Evolutionary conservation across 2,888 invertebrate genomes (phyloP).

Genomic region (Pollenia angustigena): DNA sequence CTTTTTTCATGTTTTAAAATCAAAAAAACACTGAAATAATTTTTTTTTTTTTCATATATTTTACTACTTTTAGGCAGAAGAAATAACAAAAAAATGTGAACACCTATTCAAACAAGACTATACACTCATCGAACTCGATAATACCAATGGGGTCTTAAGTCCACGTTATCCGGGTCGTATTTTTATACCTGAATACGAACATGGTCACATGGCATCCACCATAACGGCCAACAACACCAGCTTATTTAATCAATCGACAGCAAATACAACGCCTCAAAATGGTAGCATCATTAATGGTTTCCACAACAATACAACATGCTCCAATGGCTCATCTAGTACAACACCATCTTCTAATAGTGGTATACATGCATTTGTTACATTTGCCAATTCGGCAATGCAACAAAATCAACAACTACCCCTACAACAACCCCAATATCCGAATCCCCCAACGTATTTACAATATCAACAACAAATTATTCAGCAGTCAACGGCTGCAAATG

Average conservation of each 20-base stretch:
- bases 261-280: slow-evolving; percentile 39
- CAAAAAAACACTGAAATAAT: no score
- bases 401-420: slow-evolving; percentile 68
- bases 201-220: slow-evolving; percentile 78
- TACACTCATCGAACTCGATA: slow-evolving; percentile 87
- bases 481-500: slow-evolving; percentile 18
- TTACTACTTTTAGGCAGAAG: slow-evolving; percentile 85
- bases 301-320: slow-evolving; percentile 40
- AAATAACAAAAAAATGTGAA: slow-evolving; percentile 87
- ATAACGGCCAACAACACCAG: slow-evolving; percentile 74
- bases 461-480: slow-evolving; percentile 54
- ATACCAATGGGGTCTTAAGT: slow-evolving; percentile 88
- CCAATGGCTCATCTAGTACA: slow-evolving; percentile 49
- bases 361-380: slow-evolving; percentile 81
- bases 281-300: slow-evolving; percentile 69
- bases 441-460: slow-evolving; percentile 43
- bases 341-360: slow-evolving; percentile 69
- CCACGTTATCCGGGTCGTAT: slow-evolving; percentile 89
- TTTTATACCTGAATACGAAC: slow-evolving; percentile 87
- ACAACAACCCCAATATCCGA: slow-evolving; percentile 51
- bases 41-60: no score
- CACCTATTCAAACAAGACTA: slow-evolving; percentile 89
- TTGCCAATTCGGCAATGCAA: slow-evolving; percentile 77
- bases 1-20: no score
- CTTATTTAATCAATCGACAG: slow-evolving; percentile 27